Conservation (phyloP, 30 jellyfish, hydroid and myxozoan species). For the Aurelia sp. region DNA sequence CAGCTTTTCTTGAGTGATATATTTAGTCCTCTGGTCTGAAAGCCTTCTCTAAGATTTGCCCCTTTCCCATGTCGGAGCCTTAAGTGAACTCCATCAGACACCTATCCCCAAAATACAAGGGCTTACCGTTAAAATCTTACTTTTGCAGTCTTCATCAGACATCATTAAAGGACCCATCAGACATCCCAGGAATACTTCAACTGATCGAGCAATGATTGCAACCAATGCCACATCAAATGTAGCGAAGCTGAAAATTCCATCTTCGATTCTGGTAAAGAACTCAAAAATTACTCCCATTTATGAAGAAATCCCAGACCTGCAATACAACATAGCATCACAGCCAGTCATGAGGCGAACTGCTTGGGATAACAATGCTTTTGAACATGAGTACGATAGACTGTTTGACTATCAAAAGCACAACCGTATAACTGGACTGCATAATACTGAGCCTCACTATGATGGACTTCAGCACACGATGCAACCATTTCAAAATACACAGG, state of each 20-base stretch:
- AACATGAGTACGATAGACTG: neutral
- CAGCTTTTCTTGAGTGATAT: too few species aligned
- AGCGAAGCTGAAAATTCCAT: slow-evolving; percentile 31
- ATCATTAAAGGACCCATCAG: neutral
- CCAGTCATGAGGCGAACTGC: slow-evolving; percentile 12
- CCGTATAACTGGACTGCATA: too few species aligned
- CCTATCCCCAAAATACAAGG: too few species aligned
- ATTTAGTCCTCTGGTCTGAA: too few species aligned
- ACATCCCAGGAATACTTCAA: neutral
- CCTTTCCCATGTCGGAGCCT: too few species aligned
- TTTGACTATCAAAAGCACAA: slow-evolving; percentile 2
- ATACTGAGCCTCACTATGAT: too few species aligned
- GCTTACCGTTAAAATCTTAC: too few species aligned
- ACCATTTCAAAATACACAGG: too few species aligned
- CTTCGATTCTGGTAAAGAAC: slow-evolving; percentile 21
- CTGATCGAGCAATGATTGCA: neutral
- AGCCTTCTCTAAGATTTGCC: too few species aligned
- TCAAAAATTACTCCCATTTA: slow-evolving; percentile 44
- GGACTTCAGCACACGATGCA: too few species aligned
- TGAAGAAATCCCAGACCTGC: slow-evolving; percentile 32
- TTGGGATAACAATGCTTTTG: slow-evolving; percentile 10
- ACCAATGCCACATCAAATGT: neutral
- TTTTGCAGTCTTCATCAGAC: neutral
- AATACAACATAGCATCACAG: neutral
- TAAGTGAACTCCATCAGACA: too few species aligned